Evolutionary conservation across 2,113 vertebrate species (phyloP).

Genomic region (Prietella phreatophila): DNA sequence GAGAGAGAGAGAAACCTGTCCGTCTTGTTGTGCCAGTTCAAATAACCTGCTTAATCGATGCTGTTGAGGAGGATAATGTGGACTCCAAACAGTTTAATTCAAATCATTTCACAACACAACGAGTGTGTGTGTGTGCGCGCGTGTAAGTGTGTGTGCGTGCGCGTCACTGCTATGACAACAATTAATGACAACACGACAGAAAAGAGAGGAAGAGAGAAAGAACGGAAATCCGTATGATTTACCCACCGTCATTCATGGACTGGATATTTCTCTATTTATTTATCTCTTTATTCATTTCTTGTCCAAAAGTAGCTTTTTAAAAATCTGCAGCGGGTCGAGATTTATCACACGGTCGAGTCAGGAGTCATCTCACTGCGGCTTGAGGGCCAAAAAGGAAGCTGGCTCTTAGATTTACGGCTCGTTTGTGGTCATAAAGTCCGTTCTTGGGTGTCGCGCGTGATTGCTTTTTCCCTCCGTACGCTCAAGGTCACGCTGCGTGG

Average conservation of each 20-base stretch:
- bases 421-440: slow-evolving; percentile 22
- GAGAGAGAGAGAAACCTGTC: slow-evolving; percentile 2
- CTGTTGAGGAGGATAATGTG: slow-evolving; percentile 24
- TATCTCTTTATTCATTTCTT: background rate
- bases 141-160: slow-evolving; percentile 50
- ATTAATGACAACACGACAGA: background rate
- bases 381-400: background rate
- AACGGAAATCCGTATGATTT: background rate
- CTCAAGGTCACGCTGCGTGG: slow-evolving; percentile 19
- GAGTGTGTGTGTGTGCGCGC: slow-evolving; percentile 54
- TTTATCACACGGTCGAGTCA: background rate
- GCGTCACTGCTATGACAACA: slow-evolving; percentile 38
- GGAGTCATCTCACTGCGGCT: slow-evolving; percentile 28
- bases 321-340: background rate
- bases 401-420: slow-evolving; percentile 26
- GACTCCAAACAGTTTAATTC: slow-evolving; percentile 56
- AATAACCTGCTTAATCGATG: slow-evolving; percentile 18
- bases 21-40: slow-evolving; percentile 30
- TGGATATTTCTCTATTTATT: no score
- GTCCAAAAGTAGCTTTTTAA: background rate
- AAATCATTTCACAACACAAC: slow-evolving; percentile 70
- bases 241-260: background rate
- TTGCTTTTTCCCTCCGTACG: background rate
- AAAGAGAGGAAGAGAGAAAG: slow-evolving; percentile 46
- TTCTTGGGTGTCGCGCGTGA: background rate